Conservation (phyloP, 2,113 vertebrate species). For the Tapirus terrestris region DNA sequence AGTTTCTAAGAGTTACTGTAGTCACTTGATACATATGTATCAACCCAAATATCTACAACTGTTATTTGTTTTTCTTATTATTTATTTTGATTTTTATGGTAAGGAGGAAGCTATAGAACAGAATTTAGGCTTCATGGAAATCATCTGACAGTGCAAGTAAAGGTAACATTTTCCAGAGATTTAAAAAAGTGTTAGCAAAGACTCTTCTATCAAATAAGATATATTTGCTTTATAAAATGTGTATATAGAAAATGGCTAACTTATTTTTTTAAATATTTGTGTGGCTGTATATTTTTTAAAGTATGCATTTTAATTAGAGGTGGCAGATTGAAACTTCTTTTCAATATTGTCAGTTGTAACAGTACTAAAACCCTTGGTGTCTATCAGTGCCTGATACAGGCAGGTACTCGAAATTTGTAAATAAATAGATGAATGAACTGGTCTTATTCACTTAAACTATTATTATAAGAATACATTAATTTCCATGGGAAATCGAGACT, state of each 20-base stretch:
- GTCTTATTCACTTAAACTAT: not conserved
- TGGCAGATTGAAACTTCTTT: not conserved
- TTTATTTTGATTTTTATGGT: constrained; percentile 14
- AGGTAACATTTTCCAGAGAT: not conserved
- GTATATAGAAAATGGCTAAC: not conserved
- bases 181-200: not conserved
- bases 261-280: not conserved
- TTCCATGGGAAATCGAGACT: not conserved
- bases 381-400: not conserved
- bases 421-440: not conserved
- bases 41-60: not conserved
- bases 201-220: not conserved
- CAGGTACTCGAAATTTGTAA: not conserved
- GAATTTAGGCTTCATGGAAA: fast-evolving
- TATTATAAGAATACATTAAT: not conserved
- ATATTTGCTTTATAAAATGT: not conserved
- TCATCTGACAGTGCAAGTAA: not conserved
- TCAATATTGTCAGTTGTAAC: not conserved
- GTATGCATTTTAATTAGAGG: not conserved
- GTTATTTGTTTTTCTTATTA: constrained; percentile 29
- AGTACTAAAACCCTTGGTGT: not conserved
- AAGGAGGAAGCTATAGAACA: not conserved
- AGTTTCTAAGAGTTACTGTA: constrained; percentile 6
- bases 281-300: not conserved
- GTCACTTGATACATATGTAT: constrained; percentile 56